phyloP scores from a whole-genome alignment of 2,113 vertebrate genomes.

The Apaloderma vittatum region DNA sequence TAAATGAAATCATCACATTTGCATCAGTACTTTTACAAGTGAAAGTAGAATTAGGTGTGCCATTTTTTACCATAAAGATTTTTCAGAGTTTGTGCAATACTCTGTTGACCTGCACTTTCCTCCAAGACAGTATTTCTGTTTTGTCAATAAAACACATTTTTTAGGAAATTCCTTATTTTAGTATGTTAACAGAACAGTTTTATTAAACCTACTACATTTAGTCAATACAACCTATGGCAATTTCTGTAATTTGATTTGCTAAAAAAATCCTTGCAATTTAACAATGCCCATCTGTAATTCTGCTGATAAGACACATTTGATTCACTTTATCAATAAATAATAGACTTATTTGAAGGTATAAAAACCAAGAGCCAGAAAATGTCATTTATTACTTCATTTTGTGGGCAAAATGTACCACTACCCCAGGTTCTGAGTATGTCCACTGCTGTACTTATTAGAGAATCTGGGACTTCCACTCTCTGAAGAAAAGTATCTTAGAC shows the following conservation, averaged over 20 bases:
- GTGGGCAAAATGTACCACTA: neutral
- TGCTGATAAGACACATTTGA: constrained; percentile 21
- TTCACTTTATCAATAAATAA: constrained; percentile 41
- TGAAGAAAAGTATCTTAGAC: neutral
- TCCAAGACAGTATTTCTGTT: neutral
- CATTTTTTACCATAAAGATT: neutral
- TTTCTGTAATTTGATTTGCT: constrained; percentile 15
- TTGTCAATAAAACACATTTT: constrained; percentile 43
- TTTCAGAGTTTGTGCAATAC: neutral
- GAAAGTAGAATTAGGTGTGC: neutral
- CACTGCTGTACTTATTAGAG: neutral
- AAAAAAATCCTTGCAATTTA: neutral
- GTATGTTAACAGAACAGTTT: constrained; percentile 31
- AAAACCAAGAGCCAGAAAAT: neutral
- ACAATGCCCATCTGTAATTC: neutral
- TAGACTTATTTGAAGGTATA: neutral
- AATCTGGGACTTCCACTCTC: neutral
- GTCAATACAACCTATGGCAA: neutral
- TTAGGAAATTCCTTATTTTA: constrained; percentile 21
- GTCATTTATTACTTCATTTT: constrained; percentile 13
- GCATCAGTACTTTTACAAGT: neutral
- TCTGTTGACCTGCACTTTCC: constrained; percentile 28
- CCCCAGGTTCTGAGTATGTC: neutral
- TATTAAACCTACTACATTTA: constrained; percentile 27
- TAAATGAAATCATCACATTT: neutral